Base-by-base conservation (phyloP, 2,113 vertebrate species). In the Microcebus lehilahytsara region DNA sequence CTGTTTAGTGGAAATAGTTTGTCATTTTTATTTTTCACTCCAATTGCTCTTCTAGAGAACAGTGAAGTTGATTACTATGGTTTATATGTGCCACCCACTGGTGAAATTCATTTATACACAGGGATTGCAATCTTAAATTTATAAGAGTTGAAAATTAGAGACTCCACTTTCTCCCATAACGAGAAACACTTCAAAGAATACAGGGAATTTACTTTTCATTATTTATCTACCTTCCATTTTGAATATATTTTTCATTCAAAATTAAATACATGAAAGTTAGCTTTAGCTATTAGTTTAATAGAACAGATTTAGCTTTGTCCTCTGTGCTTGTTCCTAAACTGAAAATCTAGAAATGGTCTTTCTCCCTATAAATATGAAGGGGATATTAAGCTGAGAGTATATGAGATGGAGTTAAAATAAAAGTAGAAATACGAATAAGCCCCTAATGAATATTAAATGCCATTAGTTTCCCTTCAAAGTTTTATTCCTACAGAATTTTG, bases 51-150 rank as follows among this genome's bases (percentile, higher is more conserved):
- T 85, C 60, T 42, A 86, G 72, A 94, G n/a, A 80, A 88, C 8
- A 62, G 3, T 46, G 20, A 32, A 40, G 12, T 53, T 96, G 37
- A 69, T 95, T 91, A 87, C 64, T 58, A 62, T 79, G 56, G 74
- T 71, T 87, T 66, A 37, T 64, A 71, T 77, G 69, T 96, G 89
- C 77, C 89, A 91, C 51, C 22, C 58, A 88, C 85, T 91, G 81
- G 37, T 85, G 66, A 93, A 90, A 96, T 69, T 77, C 42, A 74
- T 88, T 42, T 85, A 89, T 53, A 60, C 42, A 91, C 23, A 95
- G 19, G 67, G 12, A 71, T 81, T 77, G 23, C 16, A 80, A 93
- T 84, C 16, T 56, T 69, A 37, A 37, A 3, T 56, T 87, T 92
- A 77, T 49, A 97, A 25, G 7, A 93, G 85, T 11, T 91, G 23